Base-by-base conservation (phyloP, 92 coral and sea anemone genomes). In the Zoanthus sansibaricus region DNA sequence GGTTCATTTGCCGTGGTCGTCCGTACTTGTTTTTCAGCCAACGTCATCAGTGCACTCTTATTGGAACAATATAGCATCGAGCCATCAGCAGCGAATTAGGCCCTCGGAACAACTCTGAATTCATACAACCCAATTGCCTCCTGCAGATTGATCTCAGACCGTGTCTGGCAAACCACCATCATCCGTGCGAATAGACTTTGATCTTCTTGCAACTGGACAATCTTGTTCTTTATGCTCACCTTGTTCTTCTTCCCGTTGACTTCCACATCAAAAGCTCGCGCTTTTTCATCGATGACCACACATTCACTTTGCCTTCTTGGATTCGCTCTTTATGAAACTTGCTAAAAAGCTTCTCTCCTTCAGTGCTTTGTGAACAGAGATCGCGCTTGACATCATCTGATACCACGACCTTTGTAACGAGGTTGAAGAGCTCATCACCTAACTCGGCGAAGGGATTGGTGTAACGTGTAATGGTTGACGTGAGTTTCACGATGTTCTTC, bases 281-380 rank as follows among this genome's bases (percentile, higher is more conserved):
- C 89, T 84, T 84, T 56, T 83, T 89, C 89, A 89, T 76, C 4
- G 56, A 74, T 31, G 71, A 49, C 88, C 88, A 84, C 31, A 84
- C 44, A 44, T 45, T 75, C 3, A 73, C 54, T 9, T 73, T 72
- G 14, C 71, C 82, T 68, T 68, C 37, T 20, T 68, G 73, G 37
- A 68, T 73, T 17, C 20, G 79, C 10, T 58, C 64, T 10, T 4
- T 58, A 14, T 10, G 17, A 58, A 58, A 58, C 16, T 58, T 58
- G 64, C n/a, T 51, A 12, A 87, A 78, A 46, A 87, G 32, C 45
- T 18, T 68, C 68, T 87, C 73, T 68, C 73, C 73, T 42, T 37
- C 72, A 55, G 70, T 59, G 48, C 74, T 59, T 59, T 86, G 83
- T 64, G 64, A 10, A 58, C 64, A 58, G 16, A 58, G 64, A 14